Base-by-base conservation (phyloP, 2,797 vertebrate species). In the Microctenopoma steveboyesi region DNA sequence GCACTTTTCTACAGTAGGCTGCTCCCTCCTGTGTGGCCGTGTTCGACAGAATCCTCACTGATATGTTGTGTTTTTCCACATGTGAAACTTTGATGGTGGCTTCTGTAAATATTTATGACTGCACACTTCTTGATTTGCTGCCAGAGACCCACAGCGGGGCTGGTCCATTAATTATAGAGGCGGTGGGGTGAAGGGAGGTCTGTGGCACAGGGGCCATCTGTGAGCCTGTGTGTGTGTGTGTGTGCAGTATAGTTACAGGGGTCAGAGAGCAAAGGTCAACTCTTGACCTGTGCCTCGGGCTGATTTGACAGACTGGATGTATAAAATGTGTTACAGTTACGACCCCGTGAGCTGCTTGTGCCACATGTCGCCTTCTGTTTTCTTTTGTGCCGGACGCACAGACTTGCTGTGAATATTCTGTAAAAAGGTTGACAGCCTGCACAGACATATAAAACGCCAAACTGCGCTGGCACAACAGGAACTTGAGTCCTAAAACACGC, bases 51-150 rank as follows among this genome's bases (percentile, higher is more conserved):
- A 54, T 25, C 16, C 28, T 48, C 6, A 1, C 14, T 40, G 62
- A 61, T 49, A 56, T 61, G 55, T 67, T 60, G 47, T 66, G 48
- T 69, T 78, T 81, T 72, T 79, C 46, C 45, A 42, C 53, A 68
- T 70, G 66, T 88, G 68, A 86, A 89, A 83, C 71, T 74, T 76
- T 85, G 64, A 87, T 82, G 69, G 27, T 49, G 42, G 54, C 79
- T 57, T 69, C 62, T 68, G 78, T 93, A 82, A 93, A 93, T 94
- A 93, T 93, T 92, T 72, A 93, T 92, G 87, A 93, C 79, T 25
- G 48, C 76, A 64, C 83, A 79, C 79, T 83, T 78, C 82, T 78
- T 85, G 88, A 81, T 91, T 92, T 86, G 54, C 78, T 88, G 74
- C 86, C 86, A 83, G 77, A 84, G 72, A 87, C 72, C 68, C 40